Conservation (phyloP, 2,113 vertebrate genomes). For the Eulemur rufifrons region DNA sequence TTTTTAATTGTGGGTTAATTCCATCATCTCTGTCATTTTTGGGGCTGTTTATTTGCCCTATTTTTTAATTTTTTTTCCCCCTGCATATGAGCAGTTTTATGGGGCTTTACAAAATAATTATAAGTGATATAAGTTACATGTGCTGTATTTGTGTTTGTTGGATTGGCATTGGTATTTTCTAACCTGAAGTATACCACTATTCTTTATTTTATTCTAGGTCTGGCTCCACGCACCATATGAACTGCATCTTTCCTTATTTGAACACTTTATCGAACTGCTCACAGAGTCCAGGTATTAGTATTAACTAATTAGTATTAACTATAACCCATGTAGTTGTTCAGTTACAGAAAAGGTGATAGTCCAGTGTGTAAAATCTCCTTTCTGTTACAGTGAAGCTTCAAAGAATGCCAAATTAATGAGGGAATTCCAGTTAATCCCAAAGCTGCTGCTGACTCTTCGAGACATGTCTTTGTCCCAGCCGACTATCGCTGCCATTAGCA, state of each 20-base stretch:
- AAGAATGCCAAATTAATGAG: conserved; percentile 96
- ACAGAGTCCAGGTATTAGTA: conserved; percentile 94
- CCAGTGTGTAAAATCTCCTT: conserved; percentile 5
- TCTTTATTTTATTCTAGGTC: conserved; percentile 87
- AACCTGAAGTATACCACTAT: background rate
- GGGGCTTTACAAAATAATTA: background rate
- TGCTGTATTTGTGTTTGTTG: background rate
- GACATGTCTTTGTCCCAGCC: conserved; percentile 95
- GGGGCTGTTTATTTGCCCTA: background rate
- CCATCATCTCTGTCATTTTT: background rate
- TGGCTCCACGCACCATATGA: conserved; percentile 99
- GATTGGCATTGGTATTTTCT: background rate
- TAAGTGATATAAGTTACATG: background rate
- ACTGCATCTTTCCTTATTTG: conserved; percentile 97
- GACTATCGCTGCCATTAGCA: conserved; percentile 94
- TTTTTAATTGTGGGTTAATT: background rate
- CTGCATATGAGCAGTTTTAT: background rate
- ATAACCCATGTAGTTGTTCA: background rate
- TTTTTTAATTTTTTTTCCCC: background rate
- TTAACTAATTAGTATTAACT: too few relatives aligned
- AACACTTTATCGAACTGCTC: conserved; percentile 98
- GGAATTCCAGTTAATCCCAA: conserved; percentile 96
- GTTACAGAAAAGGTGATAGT: background rate
- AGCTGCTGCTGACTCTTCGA: conserved; percentile 94
- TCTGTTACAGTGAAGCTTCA: conserved; percentile 91